phyloP scores from a whole-genome alignment of 1,140 invertebrate genomes.

The Zophobas atratus region DNA sequence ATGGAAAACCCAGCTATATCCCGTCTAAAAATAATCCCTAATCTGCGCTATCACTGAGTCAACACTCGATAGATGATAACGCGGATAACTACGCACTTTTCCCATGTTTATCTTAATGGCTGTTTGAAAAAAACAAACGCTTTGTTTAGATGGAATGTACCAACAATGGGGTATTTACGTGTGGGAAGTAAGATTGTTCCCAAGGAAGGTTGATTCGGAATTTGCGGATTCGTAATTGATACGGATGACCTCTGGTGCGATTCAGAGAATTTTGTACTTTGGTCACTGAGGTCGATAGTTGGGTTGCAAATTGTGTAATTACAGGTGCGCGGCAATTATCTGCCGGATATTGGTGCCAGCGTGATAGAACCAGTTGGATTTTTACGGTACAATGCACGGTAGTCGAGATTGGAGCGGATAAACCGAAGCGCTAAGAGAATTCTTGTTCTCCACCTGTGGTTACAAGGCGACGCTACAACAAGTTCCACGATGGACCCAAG shows the following conservation, averaged over 20 bases:
- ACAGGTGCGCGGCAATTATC: background rate
- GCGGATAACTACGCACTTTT: background rate
- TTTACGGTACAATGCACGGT: background rate
- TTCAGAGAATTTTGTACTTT: background rate
- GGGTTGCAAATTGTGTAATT: background rate
- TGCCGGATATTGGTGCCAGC: background rate
- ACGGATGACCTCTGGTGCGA: background rate
- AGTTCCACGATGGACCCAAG: too few species aligned
- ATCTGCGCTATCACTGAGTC: background rate
- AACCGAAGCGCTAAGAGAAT: too few species aligned
- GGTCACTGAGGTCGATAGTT: background rate
- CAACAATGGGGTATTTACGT: background rate
- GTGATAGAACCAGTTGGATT: background rate
- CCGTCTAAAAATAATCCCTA: background rate
- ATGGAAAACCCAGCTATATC: too few species aligned
- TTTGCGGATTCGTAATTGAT: background rate
- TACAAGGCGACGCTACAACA: too few species aligned
- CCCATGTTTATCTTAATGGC: background rate
- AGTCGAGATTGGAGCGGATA: too few species aligned
- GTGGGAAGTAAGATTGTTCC: background rate
- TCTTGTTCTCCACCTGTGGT: too few species aligned
- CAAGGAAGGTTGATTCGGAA: background rate
- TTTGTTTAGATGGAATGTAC: background rate
- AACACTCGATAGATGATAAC: background rate
- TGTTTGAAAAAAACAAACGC: background rate